These are phyloP conservation scores for Poecilobothrus nobilitatus DNA, from an alignment of 2,888 invertebrate species.

Conservation along the genomic window DNA sequence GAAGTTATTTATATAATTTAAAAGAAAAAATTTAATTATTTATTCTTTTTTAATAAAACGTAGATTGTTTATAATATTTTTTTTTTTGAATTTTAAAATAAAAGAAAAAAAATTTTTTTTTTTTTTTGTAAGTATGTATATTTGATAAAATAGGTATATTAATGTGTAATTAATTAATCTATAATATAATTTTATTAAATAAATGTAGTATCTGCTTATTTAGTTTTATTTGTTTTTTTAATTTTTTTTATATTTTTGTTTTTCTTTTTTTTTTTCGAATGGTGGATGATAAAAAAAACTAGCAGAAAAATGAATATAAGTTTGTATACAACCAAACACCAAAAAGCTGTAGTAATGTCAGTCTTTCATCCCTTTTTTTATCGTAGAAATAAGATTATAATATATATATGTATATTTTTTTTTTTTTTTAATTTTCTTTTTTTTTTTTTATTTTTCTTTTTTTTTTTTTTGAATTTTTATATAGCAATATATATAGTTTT, in stretches of 20 bases:
- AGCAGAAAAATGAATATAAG: background rate
- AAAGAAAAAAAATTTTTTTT: too few relatives aligned
- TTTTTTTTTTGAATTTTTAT: conserved; percentile 15
- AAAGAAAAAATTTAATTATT: too few relatives aligned
- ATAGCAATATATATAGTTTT: conserved; percentile 16
- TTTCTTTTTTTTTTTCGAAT: background rate
- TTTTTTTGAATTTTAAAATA: too few relatives aligned
- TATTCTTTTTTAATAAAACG: too few relatives aligned
- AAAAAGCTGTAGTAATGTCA: conserved; percentile 13
- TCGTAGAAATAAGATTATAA: background rate
- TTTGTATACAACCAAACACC: conserved; percentile 11
- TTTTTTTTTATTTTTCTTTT: background rate
- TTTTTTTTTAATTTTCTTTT: background rate
- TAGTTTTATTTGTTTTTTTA: background rate
- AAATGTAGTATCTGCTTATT: too few relatives aligned
- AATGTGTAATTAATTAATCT: conserved; percentile 6
- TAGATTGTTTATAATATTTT: too few relatives aligned
- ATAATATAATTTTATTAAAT: background rate
- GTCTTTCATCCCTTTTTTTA: conserved; percentile 10
- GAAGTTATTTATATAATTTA: too few relatives aligned
- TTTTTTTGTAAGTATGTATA: too few relatives aligned
- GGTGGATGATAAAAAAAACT: background rate
- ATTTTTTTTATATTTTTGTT: background rate
- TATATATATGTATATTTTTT: background rate
- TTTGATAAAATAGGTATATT: background rate